Base-by-base conservation (phyloP, 2,797 vertebrate genomes). In the Alcedo atthis region DNA sequence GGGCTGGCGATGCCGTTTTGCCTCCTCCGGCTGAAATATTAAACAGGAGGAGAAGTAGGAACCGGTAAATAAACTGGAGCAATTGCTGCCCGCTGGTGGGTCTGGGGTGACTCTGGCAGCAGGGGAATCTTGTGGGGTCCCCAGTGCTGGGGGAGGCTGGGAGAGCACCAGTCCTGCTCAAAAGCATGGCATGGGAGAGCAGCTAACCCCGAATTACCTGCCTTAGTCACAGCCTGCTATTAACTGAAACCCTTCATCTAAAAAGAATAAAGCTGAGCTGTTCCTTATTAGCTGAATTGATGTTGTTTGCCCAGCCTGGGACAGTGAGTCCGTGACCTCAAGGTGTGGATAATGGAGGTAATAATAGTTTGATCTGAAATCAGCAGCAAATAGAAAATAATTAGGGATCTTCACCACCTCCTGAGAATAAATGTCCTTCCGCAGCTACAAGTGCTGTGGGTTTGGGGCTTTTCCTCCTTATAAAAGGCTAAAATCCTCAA, bases 11-110 rank as follows among this genome's bases (percentile, higher is more conserved):
- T 51, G 77, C 78, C 59, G 67, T 54, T 87, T 93, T 86, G 64
- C 83, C 93, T 95, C 75, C 91, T 69, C 90, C 83, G 6, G 81
- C 93, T 96, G 93, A 95, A 96, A 97, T 96, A 95, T 94, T 95
- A 83, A 97, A 94, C 77, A 89, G 96, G n/a, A 35, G 91, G 91
- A 93, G 94, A 85, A 83, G 89, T 17, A 35, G 82, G 21, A 49
- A 57, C 81, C 16, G 58, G 94, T 83, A 94, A 96, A 92, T 82
- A 95, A 86, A 64, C 12, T 10, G 33, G 74, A 85, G 71, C 37
- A 77, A 45, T 78, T 24, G 76, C 81, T 37, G 46, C 87, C 62
- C 25, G 42, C 67, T 48, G 12, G 37, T 18, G 10, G 12, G n/a
- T 4, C 51, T 1, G 8, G 21, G n/a, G n/a, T 0, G 25, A 15